Percentiles rank a stretch among this genome's conserved stretches.
phyloP scores from a whole-genome alignment of 1,140 invertebrate species.

The Psilanteris sp. region DNA sequence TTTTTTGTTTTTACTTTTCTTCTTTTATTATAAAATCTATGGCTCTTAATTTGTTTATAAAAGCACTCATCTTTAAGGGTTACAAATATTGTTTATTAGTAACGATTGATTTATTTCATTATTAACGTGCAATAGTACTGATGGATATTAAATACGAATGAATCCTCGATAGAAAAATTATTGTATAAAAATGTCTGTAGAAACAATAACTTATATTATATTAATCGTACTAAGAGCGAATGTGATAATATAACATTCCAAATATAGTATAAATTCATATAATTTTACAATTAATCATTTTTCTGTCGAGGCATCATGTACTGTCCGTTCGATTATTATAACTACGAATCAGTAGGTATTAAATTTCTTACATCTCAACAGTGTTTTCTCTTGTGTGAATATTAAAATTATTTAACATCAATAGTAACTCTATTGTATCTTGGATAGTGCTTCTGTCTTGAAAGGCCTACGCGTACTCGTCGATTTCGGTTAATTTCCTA shows the following conservation, averaged over 20 bases:
- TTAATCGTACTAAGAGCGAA: too few species aligned
- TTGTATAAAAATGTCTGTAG: too few species aligned
- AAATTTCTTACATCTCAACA: constrained; percentile 57
- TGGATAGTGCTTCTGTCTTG: constrained; percentile 35
- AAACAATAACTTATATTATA: too few species aligned
- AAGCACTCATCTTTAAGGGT: constrained; percentile 50
- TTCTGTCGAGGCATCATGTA: constrained; percentile 36
- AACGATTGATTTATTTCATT: constrained; percentile 52
- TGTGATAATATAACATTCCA: too few species aligned
- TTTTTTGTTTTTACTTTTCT: neutral
- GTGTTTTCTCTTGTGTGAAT: constrained; percentile 48
- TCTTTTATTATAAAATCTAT: constrained; percentile 57
- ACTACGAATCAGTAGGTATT: constrained; percentile 51
- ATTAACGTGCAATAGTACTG: constrained; percentile 56
- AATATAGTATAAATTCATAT: too few species aligned
- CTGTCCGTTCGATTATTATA: constrained; percentile 37
- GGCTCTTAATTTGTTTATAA: constrained; percentile 46
- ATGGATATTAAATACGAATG: constrained; percentile 43
- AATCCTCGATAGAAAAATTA: constrained; percentile 47
- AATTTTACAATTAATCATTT: too few species aligned
- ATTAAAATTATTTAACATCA: constrained; percentile 60
- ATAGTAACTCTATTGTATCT: constrained; percentile 61
- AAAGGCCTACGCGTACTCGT: constrained; percentile 43
- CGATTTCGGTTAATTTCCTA: too few species aligned
- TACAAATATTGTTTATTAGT: constrained; percentile 43